phyloP scores from a whole-genome alignment of 2,797 vertebrate genomes.

The Chiroxiphia lanceolata region DNA sequence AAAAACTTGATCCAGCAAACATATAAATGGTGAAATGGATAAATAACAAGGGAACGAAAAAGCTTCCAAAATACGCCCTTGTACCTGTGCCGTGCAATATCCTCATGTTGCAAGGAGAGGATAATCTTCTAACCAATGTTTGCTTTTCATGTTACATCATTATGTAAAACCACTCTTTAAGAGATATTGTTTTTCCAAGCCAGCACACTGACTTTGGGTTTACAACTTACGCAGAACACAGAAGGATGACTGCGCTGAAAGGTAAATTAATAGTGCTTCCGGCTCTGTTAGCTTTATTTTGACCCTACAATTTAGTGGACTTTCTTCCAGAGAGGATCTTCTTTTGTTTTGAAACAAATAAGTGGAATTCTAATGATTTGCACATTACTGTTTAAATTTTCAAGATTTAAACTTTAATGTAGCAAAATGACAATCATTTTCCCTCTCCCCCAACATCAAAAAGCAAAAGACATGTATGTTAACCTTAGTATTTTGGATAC shows the following conservation, averaged over 20 bases:
- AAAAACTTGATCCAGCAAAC: not conserved
- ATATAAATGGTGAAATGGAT: accelerated
- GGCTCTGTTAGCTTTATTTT: not conserved
- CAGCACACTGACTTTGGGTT: not conserved
- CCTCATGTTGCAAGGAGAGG: not conserved
- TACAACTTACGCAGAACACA: not conserved
- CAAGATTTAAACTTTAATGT: not conserved
- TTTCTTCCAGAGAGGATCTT: not conserved
- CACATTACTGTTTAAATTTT: not conserved
- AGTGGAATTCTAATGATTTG: not conserved
- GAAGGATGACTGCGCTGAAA: not conserved
- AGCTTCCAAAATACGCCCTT: not conserved
- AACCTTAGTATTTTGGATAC: not conserved
- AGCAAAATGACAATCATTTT: not conserved
- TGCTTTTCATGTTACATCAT: not conserved
- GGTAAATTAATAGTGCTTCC: not conserved
- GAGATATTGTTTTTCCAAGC: not conserved
- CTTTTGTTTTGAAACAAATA: not conserved
- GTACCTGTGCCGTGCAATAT: too few relatives aligned
- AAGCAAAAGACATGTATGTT: not conserved
- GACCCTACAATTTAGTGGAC: not conserved
- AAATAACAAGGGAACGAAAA: not conserved
- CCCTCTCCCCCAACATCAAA: not conserved
- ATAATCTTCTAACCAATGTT: not conserved
- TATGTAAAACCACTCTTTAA: not conserved